phyloP scores from a whole-genome alignment of 1,140 invertebrate genomes.

The Temnothorax curvispinosus region DNA sequence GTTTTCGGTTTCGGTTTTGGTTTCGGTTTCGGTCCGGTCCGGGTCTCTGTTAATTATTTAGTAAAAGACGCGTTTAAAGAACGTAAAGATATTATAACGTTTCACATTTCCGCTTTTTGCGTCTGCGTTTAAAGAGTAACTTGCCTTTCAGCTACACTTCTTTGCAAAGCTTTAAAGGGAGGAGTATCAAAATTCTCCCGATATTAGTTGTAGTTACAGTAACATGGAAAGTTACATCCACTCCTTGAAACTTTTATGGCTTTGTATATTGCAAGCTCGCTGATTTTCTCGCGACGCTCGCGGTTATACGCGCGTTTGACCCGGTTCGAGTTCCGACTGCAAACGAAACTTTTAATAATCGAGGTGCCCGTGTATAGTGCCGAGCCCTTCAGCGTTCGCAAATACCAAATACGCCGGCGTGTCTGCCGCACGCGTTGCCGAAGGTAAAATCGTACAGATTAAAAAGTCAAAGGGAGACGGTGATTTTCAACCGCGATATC shows the following conservation, averaged over 20 bases:
- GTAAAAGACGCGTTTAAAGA: not conserved
- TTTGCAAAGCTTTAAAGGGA: constrained; percentile 7
- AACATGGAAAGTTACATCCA: constrained; percentile 70
- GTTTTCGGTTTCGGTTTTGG: no score
- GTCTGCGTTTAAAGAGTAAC: no score
- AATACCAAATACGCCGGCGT: constrained; percentile 12
- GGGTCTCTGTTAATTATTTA: no score
- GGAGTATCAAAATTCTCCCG: constrained; percentile 50
- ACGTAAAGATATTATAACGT: not conserved
- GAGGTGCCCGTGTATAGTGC: constrained; percentile 10
- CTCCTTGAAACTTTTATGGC: constrained; percentile 74
- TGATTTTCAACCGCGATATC: constrained; percentile 1
- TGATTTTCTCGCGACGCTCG: constrained; percentile 59
- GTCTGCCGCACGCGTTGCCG: constrained; percentile 27
- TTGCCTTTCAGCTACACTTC: no score
- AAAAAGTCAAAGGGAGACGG: constrained; percentile 11
- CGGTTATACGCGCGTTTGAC: constrained; percentile 69
- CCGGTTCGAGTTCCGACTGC: constrained; percentile 53
- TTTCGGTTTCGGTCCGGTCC: no score
- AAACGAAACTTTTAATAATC: constrained; percentile 75
- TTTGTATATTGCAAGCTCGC: constrained; percentile 62
- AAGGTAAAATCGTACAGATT: constrained; percentile 10
- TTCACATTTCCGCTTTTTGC: not conserved
- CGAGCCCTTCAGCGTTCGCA: constrained; percentile 24
- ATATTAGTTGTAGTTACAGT: constrained; percentile 74